A percentile compares a stretch with the other conserved stretches of the same genome.
These are phyloP conservation scores for Euleptes europaea DNA, from an alignment of 2,113 vertebrate species.

Conservation along the genomic window DNA sequence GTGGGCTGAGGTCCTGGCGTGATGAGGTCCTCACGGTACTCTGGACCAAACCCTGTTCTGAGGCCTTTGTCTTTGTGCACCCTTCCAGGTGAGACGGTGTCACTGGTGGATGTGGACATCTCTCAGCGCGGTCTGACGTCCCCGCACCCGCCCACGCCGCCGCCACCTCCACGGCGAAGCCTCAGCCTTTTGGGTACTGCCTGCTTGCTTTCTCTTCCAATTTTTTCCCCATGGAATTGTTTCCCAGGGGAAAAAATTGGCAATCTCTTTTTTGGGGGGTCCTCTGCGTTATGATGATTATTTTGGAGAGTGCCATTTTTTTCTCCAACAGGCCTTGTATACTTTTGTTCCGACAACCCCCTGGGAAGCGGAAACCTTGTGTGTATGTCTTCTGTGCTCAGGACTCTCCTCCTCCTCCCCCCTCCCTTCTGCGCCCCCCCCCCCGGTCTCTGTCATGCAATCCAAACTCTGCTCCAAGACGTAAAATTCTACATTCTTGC, in stretches of 20 bases:
- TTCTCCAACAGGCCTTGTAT: too few species aligned
- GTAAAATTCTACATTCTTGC: neutral
- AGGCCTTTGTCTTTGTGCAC: neutral
- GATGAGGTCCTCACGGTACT: too few species aligned
- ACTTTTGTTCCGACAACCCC: neutral
- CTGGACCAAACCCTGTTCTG: conserved; percentile 11
- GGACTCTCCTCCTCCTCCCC: neutral
- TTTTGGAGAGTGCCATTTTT: too few species aligned
- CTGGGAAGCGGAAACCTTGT: neutral
- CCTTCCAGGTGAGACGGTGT: conserved; percentile 90
- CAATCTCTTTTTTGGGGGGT: too few species aligned
- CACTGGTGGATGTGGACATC: conserved; percentile 95
- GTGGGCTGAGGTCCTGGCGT: neutral
- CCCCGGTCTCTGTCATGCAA: neutral
- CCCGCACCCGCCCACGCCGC: conserved; percentile 92
- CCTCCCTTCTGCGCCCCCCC: neutral
- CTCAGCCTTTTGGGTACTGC: conserved; percentile 92
- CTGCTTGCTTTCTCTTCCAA: neutral
- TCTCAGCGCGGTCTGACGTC: conserved; percentile 87
- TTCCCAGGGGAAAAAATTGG: too few species aligned
- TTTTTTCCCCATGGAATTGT: neutral
- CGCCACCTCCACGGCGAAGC: conserved; percentile 92
- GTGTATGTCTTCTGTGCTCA: neutral
- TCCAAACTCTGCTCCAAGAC: neutral
- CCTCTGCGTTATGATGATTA: too few species aligned